phyloP scores from a whole-genome alignment of 2,113 vertebrate genomes.

The Ochotona curzoniae region DNA sequence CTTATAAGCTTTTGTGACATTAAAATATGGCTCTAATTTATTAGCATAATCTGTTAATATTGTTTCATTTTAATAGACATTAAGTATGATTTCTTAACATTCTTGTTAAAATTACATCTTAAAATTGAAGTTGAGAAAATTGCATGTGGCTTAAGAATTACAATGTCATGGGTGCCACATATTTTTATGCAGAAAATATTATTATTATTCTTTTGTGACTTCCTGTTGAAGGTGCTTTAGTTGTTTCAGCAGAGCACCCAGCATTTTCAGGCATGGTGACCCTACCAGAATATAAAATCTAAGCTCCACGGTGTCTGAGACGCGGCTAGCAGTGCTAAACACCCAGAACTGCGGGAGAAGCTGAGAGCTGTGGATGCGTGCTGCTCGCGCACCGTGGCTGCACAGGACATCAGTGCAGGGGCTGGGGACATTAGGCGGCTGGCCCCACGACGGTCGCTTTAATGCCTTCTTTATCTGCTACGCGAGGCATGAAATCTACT shows the following conservation, averaged over 20 bases:
- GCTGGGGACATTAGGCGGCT: conserved; percentile 71
- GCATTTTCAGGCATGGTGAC: conserved; percentile 68
- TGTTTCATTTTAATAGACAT: conserved; percentile 77
- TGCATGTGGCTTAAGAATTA: conserved; percentile 64
- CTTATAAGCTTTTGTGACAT: conserved; percentile 73
- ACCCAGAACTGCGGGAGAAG: conserved; percentile 60
- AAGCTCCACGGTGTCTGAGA: conserved; percentile 57
- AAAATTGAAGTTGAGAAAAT: conserved; percentile 77
- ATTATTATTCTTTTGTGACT: conserved; percentile 28
- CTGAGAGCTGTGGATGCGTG: conserved; percentile 67
- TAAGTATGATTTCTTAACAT: conserved; percentile 75
- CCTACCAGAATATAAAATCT: conserved; percentile 68
- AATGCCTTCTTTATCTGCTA: conserved; percentile 98
- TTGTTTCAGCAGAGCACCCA: background rate
- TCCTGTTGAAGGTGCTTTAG: conserved; percentile 67
- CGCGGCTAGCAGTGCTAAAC: background rate
- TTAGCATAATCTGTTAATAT: conserved; percentile 80
- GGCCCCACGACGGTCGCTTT: conserved; percentile 84
- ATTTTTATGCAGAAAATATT: conserved; percentile 65
- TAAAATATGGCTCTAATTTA: conserved; percentile 76
- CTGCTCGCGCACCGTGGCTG: conserved; percentile 73
- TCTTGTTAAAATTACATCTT: conserved; percentile 79
- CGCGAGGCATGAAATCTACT: conserved; percentile 98
- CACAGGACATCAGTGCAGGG: conserved; percentile 76
- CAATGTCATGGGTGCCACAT: conserved; percentile 72